A percentile compares a stretch with the other conserved stretches of the same genome.
Evolutionary conservation across 1,140 invertebrate genomes (phyloP).

Genomic region (Calosoma granatense): DNA sequence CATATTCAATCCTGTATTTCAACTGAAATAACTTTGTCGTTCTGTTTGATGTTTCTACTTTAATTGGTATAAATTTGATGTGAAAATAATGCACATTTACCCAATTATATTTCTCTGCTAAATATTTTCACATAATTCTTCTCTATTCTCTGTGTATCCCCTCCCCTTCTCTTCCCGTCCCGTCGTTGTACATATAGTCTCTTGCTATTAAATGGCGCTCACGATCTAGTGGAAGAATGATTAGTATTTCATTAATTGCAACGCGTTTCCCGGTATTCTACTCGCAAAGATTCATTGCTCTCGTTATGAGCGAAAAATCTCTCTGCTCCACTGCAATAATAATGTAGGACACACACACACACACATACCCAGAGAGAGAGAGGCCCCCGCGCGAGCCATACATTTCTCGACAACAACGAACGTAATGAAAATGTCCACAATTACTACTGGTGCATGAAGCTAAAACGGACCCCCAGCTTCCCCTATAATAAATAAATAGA

Average conservation of each 20-base stretch:
- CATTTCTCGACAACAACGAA: background rate
- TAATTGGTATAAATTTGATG: background rate
- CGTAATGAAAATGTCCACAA: background rate
- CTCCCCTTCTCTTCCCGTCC: too few relatives aligned
- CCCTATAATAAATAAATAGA: background rate
- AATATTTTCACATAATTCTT: background rate
- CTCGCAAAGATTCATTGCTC: background rate
- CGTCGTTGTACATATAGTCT: too few relatives aligned
- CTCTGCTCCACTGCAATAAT: background rate
- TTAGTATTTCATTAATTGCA: background rate
- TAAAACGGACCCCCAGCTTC: background rate
- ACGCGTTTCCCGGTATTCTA: too few relatives aligned
- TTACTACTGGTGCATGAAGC: background rate
- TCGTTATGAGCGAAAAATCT: background rate
- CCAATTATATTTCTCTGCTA: background rate
- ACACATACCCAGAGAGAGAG: background rate
- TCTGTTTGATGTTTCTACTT: too few relatives aligned
- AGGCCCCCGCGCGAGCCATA: background rate
- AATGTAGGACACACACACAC: background rate
- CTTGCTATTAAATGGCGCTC: background rate
- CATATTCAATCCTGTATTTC: too few relatives aligned
- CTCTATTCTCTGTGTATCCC: too few relatives aligned
- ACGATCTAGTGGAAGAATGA: background rate
- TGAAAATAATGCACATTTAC: background rate
- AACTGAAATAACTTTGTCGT: too few relatives aligned